phyloP scores from a whole-genome alignment of 2,797 vertebrate genomes.

The Gymnothorax javanicus region DNA sequence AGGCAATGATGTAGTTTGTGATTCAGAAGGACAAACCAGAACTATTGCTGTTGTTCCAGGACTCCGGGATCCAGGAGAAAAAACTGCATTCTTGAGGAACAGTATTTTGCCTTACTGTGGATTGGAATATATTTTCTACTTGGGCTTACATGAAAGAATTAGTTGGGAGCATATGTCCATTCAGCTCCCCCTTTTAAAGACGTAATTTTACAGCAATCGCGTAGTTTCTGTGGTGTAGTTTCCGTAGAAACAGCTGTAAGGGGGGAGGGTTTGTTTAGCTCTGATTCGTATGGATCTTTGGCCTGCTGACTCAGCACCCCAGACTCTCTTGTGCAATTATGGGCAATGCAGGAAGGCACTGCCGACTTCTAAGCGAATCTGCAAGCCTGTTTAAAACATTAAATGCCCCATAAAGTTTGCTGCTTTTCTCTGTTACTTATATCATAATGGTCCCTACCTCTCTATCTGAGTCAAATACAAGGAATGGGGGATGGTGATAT shows the following conservation, averaged over 20 bases:
- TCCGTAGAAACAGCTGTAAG: slow-evolving; percentile 44
- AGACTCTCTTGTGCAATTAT: slow-evolving; percentile 27
- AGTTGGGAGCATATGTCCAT: neutral
- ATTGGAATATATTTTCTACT: neutral
- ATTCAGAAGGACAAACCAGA: neutral
- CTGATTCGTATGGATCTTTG: slow-evolving; percentile 25
- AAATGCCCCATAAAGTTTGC: slow-evolving; percentile 25
- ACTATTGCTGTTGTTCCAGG: neutral
- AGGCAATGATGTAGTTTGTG: neutral
- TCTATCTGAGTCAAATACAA: neutral
- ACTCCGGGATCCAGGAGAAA: neutral
- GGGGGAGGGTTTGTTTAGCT: slow-evolving; percentile 17
- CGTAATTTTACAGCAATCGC: slow-evolving; percentile 29
- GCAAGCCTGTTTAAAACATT: slow-evolving; percentile 18
- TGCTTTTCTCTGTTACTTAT: slow-evolving; percentile 13
- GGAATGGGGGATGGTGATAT: slow-evolving; percentile 70
- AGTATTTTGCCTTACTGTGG: neutral
- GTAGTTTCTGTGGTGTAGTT: slow-evolving; percentile 27
- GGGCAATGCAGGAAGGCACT: slow-evolving; percentile 14
- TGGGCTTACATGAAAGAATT: neutral
- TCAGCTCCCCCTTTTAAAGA: slow-evolving; percentile 21
- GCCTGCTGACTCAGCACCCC: slow-evolving; percentile 36
- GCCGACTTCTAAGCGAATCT: slow-evolving; percentile 3
- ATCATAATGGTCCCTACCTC: neutral
- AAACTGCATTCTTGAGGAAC: neutral